Conservation (phyloP, 2,113 vertebrate genomes). For the Muntiacus reevesi region DNA sequence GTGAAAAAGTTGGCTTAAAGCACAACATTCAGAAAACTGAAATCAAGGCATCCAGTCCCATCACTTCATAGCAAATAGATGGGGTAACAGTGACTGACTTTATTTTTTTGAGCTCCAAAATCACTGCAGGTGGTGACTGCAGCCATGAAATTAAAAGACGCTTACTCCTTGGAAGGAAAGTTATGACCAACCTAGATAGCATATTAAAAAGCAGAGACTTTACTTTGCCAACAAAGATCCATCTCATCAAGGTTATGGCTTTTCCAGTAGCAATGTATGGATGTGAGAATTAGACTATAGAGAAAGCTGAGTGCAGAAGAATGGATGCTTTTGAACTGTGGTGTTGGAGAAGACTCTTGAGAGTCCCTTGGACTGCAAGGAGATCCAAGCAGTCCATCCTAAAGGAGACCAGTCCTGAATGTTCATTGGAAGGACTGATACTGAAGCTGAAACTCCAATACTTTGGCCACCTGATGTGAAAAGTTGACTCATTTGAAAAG, state of each 20-base stretch:
- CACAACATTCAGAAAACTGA: neutral
- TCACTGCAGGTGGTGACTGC: neutral
- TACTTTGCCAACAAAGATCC: neutral
- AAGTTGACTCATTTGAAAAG: neutral
- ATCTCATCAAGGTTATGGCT: neutral
- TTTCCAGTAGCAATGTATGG: neutral
- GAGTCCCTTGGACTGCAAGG: neutral
- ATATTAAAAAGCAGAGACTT: neutral
- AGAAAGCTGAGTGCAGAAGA: accelerated
- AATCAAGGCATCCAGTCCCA: neutral
- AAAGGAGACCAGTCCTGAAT: neutral
- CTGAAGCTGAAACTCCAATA: neutral
- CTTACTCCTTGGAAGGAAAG: neutral
- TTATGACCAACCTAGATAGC: neutral
- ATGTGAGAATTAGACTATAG: neutral
- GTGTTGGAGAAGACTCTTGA: neutral
- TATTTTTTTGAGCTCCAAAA: accelerated
- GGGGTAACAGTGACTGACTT: neutral
- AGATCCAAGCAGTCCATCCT: neutral
- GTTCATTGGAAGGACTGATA: neutral
- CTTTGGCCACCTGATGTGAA: neutral
- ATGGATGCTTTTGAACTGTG: neutral
- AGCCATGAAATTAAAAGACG: neutral
- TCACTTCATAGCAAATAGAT: neutral
- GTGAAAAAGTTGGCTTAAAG: neutral